Evolutionary conservation across 2,797 vertebrate genomes (phyloP).

Genomic region (Cercopithecus petaurista): DNA sequence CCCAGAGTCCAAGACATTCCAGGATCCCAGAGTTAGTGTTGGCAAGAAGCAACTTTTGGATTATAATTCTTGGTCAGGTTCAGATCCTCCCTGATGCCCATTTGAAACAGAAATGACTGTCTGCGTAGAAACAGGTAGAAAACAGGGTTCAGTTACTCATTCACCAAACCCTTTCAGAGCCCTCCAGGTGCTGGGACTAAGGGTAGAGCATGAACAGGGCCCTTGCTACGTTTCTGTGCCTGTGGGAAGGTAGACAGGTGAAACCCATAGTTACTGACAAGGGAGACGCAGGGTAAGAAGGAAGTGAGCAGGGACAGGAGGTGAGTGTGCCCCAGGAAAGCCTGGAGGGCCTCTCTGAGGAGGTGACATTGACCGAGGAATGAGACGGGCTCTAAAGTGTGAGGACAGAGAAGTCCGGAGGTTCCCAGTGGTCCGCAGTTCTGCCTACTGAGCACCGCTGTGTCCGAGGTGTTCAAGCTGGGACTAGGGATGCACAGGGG

Average conservation of each 20-base stretch:
- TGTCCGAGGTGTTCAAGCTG: not conserved
- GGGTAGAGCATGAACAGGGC: fast-evolving
- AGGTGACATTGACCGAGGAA: not conserved
- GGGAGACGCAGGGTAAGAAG: not conserved
- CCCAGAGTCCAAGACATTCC: slow-evolving; percentile 66
- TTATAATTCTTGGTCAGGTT: slow-evolving; percentile 80
- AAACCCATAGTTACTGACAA: not conserved
- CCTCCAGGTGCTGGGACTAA: too few relatives aligned
- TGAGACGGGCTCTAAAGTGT: not conserved
- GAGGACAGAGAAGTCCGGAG: not conserved
- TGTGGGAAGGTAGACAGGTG: not conserved
- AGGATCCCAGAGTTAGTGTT: not conserved
- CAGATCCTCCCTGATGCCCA: slow-evolving; percentile 80
- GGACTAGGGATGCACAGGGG: not conserved
- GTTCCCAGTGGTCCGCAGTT: not conserved
- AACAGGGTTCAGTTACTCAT: not conserved
- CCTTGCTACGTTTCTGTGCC: not conserved
- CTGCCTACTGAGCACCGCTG: not conserved
- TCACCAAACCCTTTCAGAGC: not conserved
- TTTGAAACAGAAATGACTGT: not conserved
- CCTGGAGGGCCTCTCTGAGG: not conserved
- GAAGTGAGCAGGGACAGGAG: not conserved
- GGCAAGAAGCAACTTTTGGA: slow-evolving; percentile 80
- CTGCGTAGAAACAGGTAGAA: not conserved
- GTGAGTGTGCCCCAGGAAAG: not conserved